Evolutionary conservation across 2,797 vertebrate species (phyloP).

Genomic region (Diplodus puntazzo): DNA sequence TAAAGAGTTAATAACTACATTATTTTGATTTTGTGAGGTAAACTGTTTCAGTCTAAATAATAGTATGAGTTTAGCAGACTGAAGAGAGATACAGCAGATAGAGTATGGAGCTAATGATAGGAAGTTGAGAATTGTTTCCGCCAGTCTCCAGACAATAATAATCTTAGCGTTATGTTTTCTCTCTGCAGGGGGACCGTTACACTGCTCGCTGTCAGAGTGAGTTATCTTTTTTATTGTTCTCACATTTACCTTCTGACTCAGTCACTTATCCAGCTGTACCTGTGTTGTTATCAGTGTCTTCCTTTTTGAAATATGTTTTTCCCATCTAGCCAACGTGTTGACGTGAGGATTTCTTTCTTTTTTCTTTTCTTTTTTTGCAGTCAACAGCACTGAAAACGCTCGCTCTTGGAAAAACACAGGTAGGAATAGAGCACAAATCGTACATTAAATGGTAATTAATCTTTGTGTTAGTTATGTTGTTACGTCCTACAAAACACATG

Average conservation of each 20-base stretch:
- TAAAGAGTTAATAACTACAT: too few relatives aligned
- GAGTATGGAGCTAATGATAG: too few relatives aligned
- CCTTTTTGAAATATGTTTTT: background rate
- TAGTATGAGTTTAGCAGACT: too few relatives aligned
- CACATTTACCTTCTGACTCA: background rate
- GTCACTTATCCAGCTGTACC: background rate
- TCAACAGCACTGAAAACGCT: background rate
- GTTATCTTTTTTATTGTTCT: background rate
- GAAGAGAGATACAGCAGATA: too few relatives aligned
- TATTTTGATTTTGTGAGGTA: too few relatives aligned
- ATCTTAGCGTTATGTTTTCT: slow-evolving; percentile 12
- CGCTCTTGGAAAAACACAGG: fast-evolving
- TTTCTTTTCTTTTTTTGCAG: slow-evolving; percentile 32
- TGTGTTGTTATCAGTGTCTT: background rate
- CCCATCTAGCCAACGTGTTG: background rate
- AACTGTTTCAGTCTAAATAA: too few relatives aligned
- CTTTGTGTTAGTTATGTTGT: too few relatives aligned
- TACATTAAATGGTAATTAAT: too few relatives aligned
- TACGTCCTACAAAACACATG: background rate
- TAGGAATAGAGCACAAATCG: background rate
- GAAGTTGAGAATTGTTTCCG: background rate
- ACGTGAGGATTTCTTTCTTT: background rate
- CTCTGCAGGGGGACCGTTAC: fast-evolving
- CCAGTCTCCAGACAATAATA: background rate
- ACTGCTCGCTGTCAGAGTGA: background rate